A percentile compares a stretch with the other conserved stretches of the same genome.
phyloP scores from a whole-genome alignment of 2,113 vertebrate genomes.

The Myiopsitta monachus region DNA sequence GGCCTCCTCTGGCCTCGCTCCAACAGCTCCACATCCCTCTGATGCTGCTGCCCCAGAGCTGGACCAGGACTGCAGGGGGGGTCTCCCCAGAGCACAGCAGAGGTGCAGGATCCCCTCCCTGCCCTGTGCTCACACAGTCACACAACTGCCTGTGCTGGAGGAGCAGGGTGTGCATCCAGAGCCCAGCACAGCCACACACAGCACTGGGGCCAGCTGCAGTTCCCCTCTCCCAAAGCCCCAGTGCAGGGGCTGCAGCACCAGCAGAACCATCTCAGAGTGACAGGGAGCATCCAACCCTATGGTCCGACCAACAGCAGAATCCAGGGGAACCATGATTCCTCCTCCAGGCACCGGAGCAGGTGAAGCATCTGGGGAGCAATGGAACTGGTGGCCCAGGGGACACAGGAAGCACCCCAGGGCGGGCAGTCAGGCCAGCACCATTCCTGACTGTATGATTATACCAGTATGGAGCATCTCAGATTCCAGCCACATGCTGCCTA shows the following conservation, averaged over 20 bases:
- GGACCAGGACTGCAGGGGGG: neutral
- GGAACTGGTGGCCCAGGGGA: neutral
- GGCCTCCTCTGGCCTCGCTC: no score
- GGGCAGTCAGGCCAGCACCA: neutral
- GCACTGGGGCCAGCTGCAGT: neutral
- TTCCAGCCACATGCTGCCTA: neutral
- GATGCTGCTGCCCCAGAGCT: neutral
- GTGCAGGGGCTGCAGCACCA: neutral
- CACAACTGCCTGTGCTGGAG: fast-evolving
- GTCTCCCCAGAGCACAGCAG: no score
- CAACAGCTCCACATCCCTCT: no score
- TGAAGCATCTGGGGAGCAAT: neutral
- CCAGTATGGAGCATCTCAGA: neutral
- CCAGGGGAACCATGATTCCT: fast-evolving
- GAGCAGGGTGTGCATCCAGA: neutral
- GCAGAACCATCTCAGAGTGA: neutral
- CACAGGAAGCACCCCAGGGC: neutral
- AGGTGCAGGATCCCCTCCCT: neutral
- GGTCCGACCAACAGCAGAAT: neutral
- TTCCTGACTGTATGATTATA: neutral
- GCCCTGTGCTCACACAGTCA: neutral
- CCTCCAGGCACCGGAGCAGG: neutral
- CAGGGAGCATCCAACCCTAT: neutral
- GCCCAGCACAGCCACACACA: neutral
- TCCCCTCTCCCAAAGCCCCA: neutral